Evolutionary conservation across 2,113 vertebrate species (phyloP).

Genomic region (Melanotaenia duboulayi): DNA sequence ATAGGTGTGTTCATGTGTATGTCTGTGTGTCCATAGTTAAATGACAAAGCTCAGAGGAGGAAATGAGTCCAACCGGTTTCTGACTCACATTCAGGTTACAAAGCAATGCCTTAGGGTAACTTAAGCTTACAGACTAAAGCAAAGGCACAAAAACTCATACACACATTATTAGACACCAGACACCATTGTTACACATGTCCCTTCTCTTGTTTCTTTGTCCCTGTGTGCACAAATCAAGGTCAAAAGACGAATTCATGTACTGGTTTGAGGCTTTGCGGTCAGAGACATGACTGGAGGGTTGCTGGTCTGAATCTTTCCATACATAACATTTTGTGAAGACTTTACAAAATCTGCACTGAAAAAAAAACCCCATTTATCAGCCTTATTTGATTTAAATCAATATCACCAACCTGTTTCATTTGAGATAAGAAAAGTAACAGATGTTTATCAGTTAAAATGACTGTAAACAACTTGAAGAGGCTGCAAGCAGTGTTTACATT

Average conservation of each 20-base stretch:
- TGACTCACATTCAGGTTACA: constrained; percentile 68
- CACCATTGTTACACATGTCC: constrained; percentile 61
- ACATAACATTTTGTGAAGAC: not conserved
- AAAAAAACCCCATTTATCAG: too few relatives aligned
- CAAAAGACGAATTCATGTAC: constrained; percentile 47
- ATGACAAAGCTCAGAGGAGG: constrained; percentile 62
- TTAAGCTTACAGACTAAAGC: constrained; percentile 31
- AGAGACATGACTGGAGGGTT: constrained; percentile 35
- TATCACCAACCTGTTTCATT: too few relatives aligned
- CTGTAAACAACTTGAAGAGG: not conserved
- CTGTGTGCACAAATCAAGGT: constrained; percentile 53
- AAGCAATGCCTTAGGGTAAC: constrained; percentile 43
- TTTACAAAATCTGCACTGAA: too few relatives aligned
- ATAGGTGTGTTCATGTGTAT: constrained; percentile 41
- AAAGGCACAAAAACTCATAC: constrained; percentile 37
- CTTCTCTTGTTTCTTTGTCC: constrained; percentile 37
- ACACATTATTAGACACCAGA: constrained; percentile 59
- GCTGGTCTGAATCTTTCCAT: constrained; percentile 40
- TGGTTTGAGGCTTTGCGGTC: constrained; percentile 32
- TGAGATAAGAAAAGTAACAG: too few relatives aligned
- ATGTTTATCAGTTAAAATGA: not conserved
- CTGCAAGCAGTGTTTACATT: too few relatives aligned
- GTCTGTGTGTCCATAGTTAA: constrained; percentile 45
- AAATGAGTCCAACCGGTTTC: constrained; percentile 72
- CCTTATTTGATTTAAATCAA: too few relatives aligned